Conservation (phyloP, 2,113 vertebrate genomes). For the Nesogale talazaci region DNA sequence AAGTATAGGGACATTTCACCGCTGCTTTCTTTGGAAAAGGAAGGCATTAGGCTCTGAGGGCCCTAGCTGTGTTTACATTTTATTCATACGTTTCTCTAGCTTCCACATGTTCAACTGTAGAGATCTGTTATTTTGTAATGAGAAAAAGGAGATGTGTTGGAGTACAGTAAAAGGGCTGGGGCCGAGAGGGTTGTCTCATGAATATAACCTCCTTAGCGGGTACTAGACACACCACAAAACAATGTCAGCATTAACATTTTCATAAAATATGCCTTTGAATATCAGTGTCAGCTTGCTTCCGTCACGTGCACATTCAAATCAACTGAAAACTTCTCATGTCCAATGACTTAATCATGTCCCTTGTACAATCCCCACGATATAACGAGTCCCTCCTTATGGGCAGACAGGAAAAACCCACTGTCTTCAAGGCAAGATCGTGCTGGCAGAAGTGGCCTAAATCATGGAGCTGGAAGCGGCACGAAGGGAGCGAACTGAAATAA, state of each 20-base stretch:
- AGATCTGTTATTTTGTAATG: not conserved
- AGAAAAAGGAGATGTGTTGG: constrained; percentile 14
- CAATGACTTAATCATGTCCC: constrained; percentile 42
- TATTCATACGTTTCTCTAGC: constrained; percentile 1
- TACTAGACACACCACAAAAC: constrained; percentile 13
- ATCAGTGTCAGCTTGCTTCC: constrained; percentile 37
- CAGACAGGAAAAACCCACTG: constrained; percentile 34
- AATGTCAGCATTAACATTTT: constrained; percentile 39
- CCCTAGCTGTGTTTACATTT: not conserved
- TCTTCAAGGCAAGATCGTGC: constrained; percentile 20
- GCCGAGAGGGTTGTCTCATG: not conserved
- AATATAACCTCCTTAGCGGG: constrained; percentile 46
- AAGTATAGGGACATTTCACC: not conserved
- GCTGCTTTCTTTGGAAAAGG: not conserved
- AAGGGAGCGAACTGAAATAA: constrained; percentile 61
- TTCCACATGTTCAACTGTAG: constrained; percentile 28
- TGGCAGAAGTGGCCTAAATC: constrained; percentile 56
- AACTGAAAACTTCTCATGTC: constrained; percentile 28
- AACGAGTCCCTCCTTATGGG: constrained; percentile 52
- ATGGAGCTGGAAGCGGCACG: constrained; percentile 40
- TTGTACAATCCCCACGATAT: constrained; percentile 57
- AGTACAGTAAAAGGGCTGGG: not conserved
- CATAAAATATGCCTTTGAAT: constrained; percentile 36
- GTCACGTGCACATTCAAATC: constrained; percentile 14
- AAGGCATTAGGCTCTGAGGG: not conserved